Percentiles rank a stretch among this genome's conserved stretches.
Evolutionary conservation across 1,140 invertebrate genomes (phyloP).

Genomic region (Batillaria attramentaria): DNA sequence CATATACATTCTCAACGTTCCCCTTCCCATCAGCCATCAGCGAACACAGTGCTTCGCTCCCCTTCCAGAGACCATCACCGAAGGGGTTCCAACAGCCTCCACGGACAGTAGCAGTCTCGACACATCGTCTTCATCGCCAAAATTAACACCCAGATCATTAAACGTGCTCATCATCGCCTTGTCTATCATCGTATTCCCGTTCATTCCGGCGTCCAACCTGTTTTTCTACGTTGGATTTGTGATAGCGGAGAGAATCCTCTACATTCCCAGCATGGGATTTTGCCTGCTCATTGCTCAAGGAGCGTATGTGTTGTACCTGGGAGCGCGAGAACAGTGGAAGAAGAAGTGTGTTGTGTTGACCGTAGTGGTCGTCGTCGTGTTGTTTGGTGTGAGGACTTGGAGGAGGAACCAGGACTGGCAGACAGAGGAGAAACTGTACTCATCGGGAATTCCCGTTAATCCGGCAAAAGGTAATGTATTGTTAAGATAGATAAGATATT

Average conservation of each 20-base stretch:
- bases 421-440: constrained; percentile 93
- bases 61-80: neutral
- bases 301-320: constrained; percentile 34
- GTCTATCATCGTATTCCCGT: constrained; percentile 89
- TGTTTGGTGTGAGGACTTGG: constrained; percentile 84
- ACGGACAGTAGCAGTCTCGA: constrained; percentile 34
- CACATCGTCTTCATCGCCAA: constrained; percentile 20
- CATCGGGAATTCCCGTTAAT: constrained; percentile 91
- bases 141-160: constrained; percentile 43
- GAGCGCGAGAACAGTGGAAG: constrained; percentile 11
- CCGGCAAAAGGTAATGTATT: constrained; percentile 98
- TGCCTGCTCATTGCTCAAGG: constrained; percentile 87
- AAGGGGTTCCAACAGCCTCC: constrained; percentile 43
- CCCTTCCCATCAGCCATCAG: neutral
- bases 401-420: constrained; percentile 91
- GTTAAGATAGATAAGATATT: no score
- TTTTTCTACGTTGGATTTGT: constrained; percentile 99
- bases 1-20: neutral
- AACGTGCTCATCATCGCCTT: constrained; percentile 71
- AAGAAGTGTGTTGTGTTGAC: constrained; percentile 47
- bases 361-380: constrained; percentile 76
- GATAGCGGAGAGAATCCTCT: constrained; percentile 94
- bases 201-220: constrained; percentile 96
- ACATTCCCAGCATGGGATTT: constrained; percentile 98
- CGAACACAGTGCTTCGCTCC: no score